Conservation (phyloP, 1,140 invertebrate species). For the Nixonia krombeini region DNA sequence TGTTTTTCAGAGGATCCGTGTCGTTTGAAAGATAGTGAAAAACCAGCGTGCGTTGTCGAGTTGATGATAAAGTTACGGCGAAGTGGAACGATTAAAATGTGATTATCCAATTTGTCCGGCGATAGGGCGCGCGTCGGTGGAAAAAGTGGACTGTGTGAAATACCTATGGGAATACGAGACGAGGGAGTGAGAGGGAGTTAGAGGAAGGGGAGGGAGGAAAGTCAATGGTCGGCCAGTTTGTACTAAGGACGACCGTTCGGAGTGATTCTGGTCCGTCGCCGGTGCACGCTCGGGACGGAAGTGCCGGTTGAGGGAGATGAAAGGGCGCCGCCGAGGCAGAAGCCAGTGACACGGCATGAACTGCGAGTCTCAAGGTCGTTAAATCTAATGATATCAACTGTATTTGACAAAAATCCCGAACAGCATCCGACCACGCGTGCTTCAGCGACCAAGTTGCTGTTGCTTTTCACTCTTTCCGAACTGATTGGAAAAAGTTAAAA, state of each 20-base stretch:
- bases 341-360: conserved; percentile 61
- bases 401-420: conserved; percentile 58
- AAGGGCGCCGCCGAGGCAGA: conserved; percentile 61
- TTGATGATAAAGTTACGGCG: no score
- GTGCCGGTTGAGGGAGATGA: conserved; percentile 63
- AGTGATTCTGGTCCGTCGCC: conserved; percentile 39
- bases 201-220: no score
- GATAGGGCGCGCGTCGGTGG: conserved; percentile 22
- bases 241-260: no score
- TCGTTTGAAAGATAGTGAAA: no score
- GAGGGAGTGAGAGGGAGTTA: conserved; percentile 35
- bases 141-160: conserved; percentile 43
- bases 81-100: no score
- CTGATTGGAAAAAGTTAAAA: no score
- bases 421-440: conserved; percentile 52
- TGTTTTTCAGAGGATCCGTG: no score
- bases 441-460: conserved; percentile 8
- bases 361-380: conserved; percentile 55
- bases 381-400: conserved; percentile 67
- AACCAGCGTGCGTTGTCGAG: no score
- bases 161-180: conserved; percentile 25
- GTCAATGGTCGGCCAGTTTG: conserved; percentile 25
- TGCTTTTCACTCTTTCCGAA: no score
- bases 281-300: conserved; percentile 38
- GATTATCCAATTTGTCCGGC: conserved; percentile 16